A percentile compares a stretch with the other conserved stretches of the same genome.
phyloP scores from a whole-genome alignment of 2,113 vertebrate genomes.

The Nipponia nippon region DNA sequence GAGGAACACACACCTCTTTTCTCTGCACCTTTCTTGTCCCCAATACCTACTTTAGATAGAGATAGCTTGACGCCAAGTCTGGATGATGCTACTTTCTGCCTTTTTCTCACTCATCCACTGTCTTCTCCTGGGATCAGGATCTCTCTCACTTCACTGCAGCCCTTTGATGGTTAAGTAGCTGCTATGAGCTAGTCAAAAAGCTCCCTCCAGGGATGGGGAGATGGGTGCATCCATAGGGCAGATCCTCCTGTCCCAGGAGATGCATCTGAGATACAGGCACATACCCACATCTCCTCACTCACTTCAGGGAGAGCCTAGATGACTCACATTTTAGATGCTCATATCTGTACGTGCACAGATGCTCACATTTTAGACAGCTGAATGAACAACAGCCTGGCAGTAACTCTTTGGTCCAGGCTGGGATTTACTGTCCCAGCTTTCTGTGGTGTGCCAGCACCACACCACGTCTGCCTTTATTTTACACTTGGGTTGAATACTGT shows the following conservation, averaged over 20 bases:
- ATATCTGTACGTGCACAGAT: not conserved
- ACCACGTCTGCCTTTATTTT: not conserved
- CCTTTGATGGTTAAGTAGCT: not conserved
- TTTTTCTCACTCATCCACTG: not conserved
- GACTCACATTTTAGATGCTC: not conserved
- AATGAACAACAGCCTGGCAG: not conserved
- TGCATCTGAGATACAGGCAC: not conserved
- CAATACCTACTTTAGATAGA: not conserved
- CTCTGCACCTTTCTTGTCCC: not conserved
- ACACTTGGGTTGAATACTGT: not conserved
- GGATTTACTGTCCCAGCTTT: not conserved
- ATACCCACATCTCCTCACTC: not conserved
- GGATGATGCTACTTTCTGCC: not conserved
- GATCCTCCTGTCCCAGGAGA: not conserved
- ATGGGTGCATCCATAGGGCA: not conserved
- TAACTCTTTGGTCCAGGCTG: not conserved
- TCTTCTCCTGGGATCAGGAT: not conserved
- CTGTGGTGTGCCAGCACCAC: not conserved
- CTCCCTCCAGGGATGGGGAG: not conserved
- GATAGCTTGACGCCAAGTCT: not conserved
- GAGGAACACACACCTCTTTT: not conserved
- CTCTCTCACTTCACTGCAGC: not conserved
- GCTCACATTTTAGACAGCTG: not conserved
- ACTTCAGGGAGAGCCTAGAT: too few relatives aligned
- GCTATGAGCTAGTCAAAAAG: not conserved